Evolutionary conservation across 2,888 invertebrate genomes (phyloP).

Genomic region (Ryuthela nishihirai): DNA sequence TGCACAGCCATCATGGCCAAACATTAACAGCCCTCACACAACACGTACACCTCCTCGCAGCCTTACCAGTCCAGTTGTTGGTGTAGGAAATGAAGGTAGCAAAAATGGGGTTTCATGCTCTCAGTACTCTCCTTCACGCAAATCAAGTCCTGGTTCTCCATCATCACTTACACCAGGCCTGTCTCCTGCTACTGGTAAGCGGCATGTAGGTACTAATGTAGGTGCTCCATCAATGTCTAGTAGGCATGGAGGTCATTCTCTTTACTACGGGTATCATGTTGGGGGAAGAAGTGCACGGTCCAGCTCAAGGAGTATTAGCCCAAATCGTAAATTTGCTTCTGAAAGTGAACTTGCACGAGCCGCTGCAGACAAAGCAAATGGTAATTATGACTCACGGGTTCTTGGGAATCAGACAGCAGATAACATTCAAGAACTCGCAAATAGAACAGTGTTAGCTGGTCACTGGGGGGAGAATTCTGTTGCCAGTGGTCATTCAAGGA

Average conservation of each 20-base stretch:
- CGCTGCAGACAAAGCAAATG: conserved; percentile 32
- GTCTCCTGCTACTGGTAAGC: conserved; percentile 28
- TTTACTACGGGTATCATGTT: conserved; percentile 15
- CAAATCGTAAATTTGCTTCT: conserved; percentile 39
- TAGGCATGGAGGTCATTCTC: not conserved
- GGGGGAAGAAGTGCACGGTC: conserved; percentile 4
- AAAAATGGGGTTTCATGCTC: conserved; percentile 2
- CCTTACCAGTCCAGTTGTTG: conserved; percentile 32
- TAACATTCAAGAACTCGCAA: conserved; percentile 34
- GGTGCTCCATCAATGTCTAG: conserved; percentile 3
- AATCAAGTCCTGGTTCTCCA: conserved; percentile 31
- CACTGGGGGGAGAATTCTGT: conserved; percentile 14
- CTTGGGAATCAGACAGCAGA: conserved; percentile 32
- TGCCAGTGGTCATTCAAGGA: not conserved
- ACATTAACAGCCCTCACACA: conserved; percentile 26
- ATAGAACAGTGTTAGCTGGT: conserved; percentile 1
- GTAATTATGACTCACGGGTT: conserved; percentile 30
- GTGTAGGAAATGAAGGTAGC: not conserved
- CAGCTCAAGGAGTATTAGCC: conserved; percentile 23
- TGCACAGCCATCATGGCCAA: conserved; percentile 12
- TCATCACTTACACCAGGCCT: conserved; percentile 28
- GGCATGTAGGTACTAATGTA: not conserved
- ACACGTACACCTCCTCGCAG: conserved; percentile 33
- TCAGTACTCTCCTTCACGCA: conserved; percentile 22
- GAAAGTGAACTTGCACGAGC: conserved; percentile 40